A percentile compares a stretch with the other conserved stretches of the same genome.
phyloP scores from a whole-genome alignment of 1,140 invertebrate species.

The Oedothorax gibbosus region DNA sequence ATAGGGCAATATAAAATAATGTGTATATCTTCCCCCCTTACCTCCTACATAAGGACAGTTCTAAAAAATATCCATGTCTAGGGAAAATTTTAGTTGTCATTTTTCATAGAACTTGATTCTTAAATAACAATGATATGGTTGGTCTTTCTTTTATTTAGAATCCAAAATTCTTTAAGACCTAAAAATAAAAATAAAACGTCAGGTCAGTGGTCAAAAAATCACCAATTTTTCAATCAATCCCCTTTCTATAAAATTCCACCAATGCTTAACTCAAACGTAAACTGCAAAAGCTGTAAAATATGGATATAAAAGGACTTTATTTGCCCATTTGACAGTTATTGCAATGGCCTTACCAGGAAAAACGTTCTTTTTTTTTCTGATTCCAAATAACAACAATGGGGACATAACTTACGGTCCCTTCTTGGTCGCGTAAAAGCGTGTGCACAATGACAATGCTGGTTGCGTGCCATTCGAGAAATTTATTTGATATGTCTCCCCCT shows the following conservation, averaged over 20 bases:
- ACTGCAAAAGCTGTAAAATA: slow-evolving; percentile 15
- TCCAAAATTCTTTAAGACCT: not conserved
- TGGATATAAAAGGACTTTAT: slow-evolving; percentile 36
- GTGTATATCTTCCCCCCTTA: no score
- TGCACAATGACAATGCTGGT: slow-evolving; percentile 24
- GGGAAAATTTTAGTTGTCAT: no score
- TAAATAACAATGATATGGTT: no score
- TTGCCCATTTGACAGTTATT: slow-evolving; percentile 32
- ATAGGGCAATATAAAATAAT: no score
- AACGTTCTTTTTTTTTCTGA: not conserved
- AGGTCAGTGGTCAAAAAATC: slow-evolving; percentile 39
- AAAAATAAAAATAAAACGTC: slow-evolving; percentile 5
- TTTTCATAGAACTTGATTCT: no score
- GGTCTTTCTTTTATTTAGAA: no score
- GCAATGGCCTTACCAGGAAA: slow-evolving; percentile 11
- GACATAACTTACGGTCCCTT: slow-evolving; percentile 34
- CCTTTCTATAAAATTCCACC: slow-evolving; percentile 1
- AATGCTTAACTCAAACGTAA: not conserved
- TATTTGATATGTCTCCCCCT: not conserved
- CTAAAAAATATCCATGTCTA: no score
- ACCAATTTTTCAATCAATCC: slow-evolving; percentile 24
- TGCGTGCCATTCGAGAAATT: slow-evolving; percentile 21
- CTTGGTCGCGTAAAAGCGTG: slow-evolving; percentile 1
- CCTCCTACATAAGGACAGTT: no score
- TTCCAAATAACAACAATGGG: slow-evolving; percentile 42